Evolutionary conservation across 2,797 vertebrate genomes (phyloP).

Genomic region (Enteromius argenteus): DNA sequence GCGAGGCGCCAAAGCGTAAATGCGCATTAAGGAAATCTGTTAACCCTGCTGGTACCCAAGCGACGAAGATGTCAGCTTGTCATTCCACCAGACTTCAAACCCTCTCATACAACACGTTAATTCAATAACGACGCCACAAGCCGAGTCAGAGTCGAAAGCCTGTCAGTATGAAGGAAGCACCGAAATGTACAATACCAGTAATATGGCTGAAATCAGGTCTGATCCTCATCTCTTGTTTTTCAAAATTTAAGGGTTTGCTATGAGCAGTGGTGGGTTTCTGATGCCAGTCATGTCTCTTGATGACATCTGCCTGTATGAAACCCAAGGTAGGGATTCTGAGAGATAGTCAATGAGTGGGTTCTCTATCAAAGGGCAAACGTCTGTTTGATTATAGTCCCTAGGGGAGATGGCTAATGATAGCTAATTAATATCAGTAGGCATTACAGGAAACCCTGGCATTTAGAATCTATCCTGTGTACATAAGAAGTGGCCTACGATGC

Average conservation of each 20-base stretch:
- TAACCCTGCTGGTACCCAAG: conserved; percentile 45
- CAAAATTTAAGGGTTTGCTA: background rate
- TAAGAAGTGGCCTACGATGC: background rate
- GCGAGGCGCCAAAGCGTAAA: conserved; percentile 22
- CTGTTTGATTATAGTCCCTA: conserved; percentile 22
- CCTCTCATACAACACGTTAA: conserved; percentile 66
- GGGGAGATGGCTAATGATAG: conserved; percentile 54
- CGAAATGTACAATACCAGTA: conserved; percentile 66
- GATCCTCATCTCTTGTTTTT: conserved; percentile 17
- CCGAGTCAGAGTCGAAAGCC: conserved; percentile 55
- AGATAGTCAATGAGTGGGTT: conserved; percentile 8
- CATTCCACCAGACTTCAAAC: conserved; percentile 56
- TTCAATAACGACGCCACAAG: conserved; percentile 63
- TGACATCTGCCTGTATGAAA: conserved; percentile 16
- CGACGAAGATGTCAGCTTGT: background rate
- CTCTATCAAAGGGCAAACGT: background rate
- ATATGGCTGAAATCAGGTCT: conserved; percentile 52
- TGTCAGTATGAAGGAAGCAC: conserved; percentile 67
- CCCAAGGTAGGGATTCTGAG: background rate
- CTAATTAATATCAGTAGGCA: conserved; percentile 68
- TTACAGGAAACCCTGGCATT: conserved; percentile 56
- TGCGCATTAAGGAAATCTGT: conserved; percentile 41
- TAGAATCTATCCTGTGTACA: conserved; percentile 16
- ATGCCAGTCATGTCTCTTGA: background rate
- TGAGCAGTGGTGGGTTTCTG: conserved; percentile 2